Conservation (phyloP, 1,140 invertebrate species). For the Globodera ellingtonae region DNA sequence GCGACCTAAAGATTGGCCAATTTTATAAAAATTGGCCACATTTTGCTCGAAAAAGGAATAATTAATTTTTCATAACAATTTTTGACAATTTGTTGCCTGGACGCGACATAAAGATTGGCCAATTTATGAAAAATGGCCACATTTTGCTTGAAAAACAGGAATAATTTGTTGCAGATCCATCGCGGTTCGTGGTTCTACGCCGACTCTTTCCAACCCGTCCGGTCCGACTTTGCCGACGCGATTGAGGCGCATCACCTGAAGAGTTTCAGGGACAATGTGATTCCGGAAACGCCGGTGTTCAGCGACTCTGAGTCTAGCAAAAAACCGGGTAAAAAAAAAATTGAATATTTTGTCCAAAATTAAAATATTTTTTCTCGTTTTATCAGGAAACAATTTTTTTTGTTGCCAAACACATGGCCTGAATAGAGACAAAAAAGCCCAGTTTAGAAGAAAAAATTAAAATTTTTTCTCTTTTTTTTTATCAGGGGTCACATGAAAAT, state of each 20-base stretch:
- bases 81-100: neutral
- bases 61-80: neutral
- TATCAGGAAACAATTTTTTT: no score
- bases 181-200: conserved; percentile 61
- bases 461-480: no score
- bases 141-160: conserved; percentile 62
- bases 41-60: neutral
- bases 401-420: no score
- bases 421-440: no score
- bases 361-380: no score
- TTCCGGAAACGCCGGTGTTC: conserved; percentile 64
- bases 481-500: no score
- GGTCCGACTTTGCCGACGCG: conserved; percentile 53
- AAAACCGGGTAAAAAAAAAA: conserved; percentile 59
- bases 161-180: conserved; percentile 43
- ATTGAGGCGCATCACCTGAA: conserved; percentile 62
- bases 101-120: no score
- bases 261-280: conserved; percentile 57
- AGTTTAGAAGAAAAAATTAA: no score
- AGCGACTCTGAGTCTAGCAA: conserved; percentile 60
- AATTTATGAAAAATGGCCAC: neutral
- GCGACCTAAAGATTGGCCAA: no score
- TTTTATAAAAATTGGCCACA: neutral
- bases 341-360: no score
- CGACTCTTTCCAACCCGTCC: conserved; percentile 55